Evolutionary conservation across 2,113 vertebrate species (phyloP), one percentile per base, ranked within the genome.

Genomic region (Strix uralensis): DNA sequence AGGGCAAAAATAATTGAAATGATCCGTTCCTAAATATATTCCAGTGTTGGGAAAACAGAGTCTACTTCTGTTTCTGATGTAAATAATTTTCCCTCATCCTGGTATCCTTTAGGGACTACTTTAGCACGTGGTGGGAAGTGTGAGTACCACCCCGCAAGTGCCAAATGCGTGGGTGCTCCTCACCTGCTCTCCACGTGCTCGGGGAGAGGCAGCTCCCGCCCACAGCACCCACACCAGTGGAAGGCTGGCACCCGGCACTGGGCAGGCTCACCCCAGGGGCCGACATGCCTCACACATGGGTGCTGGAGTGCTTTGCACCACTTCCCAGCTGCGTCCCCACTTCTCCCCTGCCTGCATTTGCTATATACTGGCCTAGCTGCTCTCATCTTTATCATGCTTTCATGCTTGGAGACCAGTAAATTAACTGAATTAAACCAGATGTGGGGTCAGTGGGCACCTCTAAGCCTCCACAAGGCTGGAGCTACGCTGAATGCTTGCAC

Each of bases 281-380:
- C 1, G 1, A 40, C 40, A 30, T 44, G 34, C 42, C 20, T 69
- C 26, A 18, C 7, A 4, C 11, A 9, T 0, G 2, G 29, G 26
- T 70, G 36, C 36, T 2, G 1, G 38, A 19, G 25, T 5, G 2
- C 36, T 86, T 58, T 26, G 47, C 40, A 52, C 10, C 40, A 29
- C 44, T 52, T 67, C 32, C 15, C 34, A 49, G 11, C 47, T 62
- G 26, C 30, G 19, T 66, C 25, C 34, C 17, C 22, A 7, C n/a
- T 51, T 47, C 32, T 59, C 11, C 8, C 27, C 51, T 44, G 46
- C 29, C 65, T 70, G 15, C 22, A 21, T 46, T 52, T 62, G 36
- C 52, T 61, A 14, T 17, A 25, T 13, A 4, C 32, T 38, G 21
- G 30, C 20, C 34, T 13, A 57, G 13, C 25, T 62, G 23, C 49